Evolutionary conservation across 2,888 invertebrate genomes (phyloP).

Genomic region (Ceriagrion tenellum): DNA sequence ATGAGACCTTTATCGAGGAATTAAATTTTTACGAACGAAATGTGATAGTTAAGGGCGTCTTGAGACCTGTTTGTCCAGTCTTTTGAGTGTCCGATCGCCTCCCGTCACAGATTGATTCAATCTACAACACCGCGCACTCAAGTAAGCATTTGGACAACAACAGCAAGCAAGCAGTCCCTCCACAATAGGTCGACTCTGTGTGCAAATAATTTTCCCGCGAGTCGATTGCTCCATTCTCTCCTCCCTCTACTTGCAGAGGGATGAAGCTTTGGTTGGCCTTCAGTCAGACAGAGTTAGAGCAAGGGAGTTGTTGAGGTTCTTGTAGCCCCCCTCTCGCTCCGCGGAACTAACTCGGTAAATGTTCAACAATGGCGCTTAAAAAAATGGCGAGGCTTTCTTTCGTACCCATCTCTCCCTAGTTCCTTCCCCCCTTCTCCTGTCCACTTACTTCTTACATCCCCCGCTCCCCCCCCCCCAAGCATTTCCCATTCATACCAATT

Average conservation of each 20-base stretch:
- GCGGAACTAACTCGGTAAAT: slow-evolving; percentile 24
- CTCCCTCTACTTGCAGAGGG: not conserved
- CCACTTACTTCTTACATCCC: not conserved
- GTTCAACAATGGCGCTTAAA: slow-evolving; percentile 28
- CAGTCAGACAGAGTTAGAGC: not conserved
- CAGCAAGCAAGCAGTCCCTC: not conserved
- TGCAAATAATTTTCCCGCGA: slow-evolving; percentile 45
- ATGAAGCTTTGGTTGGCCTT: not conserved
- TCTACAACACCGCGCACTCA: not conserved
- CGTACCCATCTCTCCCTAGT: not conserved
- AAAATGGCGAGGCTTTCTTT: slow-evolving; percentile 12
- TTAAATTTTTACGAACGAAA: no score
- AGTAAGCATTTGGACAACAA: not conserved
- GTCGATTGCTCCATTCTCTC: slow-evolving; percentile 26
- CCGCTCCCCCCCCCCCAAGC: not conserved
- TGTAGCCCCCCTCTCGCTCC: not conserved
- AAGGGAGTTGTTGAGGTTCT: not conserved
- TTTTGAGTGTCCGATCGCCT: not conserved
- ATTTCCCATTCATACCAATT: slow-evolving; percentile 35
- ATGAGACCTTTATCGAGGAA: no score
- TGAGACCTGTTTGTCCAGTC: not conserved
- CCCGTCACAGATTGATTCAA: not conserved
- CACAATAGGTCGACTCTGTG: not conserved
- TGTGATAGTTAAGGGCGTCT: no score
- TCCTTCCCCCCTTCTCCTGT: not conserved